Conservation (phyloP, 2,113 vertebrate species). For the Rhadina sibilatrix region DNA sequence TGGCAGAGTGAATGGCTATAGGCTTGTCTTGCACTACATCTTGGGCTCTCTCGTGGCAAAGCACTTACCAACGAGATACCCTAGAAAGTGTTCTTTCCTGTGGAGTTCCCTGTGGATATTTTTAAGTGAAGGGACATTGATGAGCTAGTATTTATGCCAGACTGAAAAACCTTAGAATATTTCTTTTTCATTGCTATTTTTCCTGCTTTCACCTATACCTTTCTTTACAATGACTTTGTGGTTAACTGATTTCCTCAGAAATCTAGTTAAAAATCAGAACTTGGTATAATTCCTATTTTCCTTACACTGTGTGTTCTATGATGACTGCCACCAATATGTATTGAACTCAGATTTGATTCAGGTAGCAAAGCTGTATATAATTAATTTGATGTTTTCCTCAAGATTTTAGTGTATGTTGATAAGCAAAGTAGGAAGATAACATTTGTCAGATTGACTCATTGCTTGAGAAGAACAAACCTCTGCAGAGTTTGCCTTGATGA, state of each 20-base stretch:
- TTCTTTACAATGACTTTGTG: background rate
- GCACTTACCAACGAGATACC: background rate
- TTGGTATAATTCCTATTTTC: background rate
- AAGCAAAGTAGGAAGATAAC: background rate
- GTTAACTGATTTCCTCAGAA: background rate
- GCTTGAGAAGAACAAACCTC: background rate
- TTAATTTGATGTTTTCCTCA: background rate
- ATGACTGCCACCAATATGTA: background rate
- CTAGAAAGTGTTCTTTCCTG: background rate
- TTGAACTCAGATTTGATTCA: background rate
- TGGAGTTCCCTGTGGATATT: background rate
- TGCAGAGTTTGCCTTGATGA: background rate
- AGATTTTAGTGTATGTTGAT: background rate
- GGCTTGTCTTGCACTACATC: background rate
- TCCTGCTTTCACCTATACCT: background rate
- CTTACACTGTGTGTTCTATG: background rate
- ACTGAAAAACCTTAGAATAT: background rate
- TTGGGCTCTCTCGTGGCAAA: background rate
- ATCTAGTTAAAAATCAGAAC: background rate
- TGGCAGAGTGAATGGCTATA: background rate
- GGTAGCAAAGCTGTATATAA: background rate
- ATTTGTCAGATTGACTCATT: background rate
- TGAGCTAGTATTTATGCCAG: background rate
- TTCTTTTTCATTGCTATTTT: background rate
- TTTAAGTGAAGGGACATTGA: background rate